A percentile compares a stretch with the other conserved stretches of the same genome.
Conservation (phyloP, 2,888 invertebrate genomes). For the Orthosia cruda region DNA sequence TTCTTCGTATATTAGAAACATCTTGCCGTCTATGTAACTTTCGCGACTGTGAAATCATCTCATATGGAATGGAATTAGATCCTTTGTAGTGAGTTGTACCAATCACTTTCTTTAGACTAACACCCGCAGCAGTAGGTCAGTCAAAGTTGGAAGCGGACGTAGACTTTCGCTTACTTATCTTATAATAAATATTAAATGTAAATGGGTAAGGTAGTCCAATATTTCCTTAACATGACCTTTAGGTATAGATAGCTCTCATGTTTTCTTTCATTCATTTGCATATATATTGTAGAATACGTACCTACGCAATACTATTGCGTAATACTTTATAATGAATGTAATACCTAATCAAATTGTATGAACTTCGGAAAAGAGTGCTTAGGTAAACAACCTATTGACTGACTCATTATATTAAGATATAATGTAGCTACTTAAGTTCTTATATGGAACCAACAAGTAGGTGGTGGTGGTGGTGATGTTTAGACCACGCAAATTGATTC, state of each 20-base stretch:
- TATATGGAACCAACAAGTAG: background rate
- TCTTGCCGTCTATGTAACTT: conserved; percentile 22
- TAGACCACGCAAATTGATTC: conserved; percentile 15
- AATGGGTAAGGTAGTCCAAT: background rate
- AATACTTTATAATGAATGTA: conserved; percentile 2
- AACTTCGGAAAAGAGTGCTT: conserved; percentile 16
- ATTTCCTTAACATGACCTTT: background rate
- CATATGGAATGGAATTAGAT: conserved; percentile 4
- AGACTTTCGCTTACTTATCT: background rate
- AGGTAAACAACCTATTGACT: conserved; percentile 12
- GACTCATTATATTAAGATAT: conserved; percentile 21
- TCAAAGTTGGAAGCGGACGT: conserved; percentile 14
- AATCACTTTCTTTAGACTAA: conserved; percentile 19
- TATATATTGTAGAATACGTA: too few species aligned
- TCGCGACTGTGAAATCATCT: conserved; percentile 22
- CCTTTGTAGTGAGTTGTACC: background rate
- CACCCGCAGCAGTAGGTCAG: background rate
- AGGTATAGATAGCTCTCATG: background rate
- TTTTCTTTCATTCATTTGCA: conserved; percentile 8
- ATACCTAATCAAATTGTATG: background rate
- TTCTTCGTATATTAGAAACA: conserved; percentile 9
- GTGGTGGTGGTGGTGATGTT: background rate
- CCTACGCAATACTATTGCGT: background rate
- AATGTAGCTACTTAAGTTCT: background rate
- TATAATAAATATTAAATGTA: background rate